phyloP scores from a whole-genome alignment of 2,113 vertebrate species.

The Recurvirostra avosetta region DNA sequence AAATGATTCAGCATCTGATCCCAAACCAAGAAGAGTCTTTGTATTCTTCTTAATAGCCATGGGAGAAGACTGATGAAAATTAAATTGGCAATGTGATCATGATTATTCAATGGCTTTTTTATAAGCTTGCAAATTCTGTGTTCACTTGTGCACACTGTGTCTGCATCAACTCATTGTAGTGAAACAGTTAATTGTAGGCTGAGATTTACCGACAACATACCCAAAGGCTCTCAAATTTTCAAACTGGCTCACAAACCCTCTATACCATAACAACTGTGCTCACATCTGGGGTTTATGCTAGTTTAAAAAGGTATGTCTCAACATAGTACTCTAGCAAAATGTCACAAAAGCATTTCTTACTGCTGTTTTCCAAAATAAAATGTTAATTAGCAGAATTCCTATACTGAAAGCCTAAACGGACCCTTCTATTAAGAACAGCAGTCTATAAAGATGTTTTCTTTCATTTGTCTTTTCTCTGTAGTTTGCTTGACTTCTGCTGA shows the following conservation, averaged over 20 bases:
- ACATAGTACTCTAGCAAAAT: neutral
- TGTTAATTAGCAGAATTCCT: neutral
- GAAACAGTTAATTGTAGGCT: neutral
- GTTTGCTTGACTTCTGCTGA: neutral
- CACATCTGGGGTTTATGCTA: neutral
- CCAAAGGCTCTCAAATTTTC: neutral
- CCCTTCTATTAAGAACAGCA: neutral
- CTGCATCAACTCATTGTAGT: neutral
- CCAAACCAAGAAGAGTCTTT: neutral
- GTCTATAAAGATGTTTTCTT: neutral
- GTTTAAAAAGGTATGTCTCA: neutral
- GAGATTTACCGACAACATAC: neutral
- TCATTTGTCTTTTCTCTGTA: neutral
- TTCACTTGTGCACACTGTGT: neutral
- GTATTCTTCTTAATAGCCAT: neutral
- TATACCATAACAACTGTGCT: neutral
- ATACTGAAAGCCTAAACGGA: neutral
- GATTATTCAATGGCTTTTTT: neutral
- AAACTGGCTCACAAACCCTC: neutral
- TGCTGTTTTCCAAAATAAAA: neutral
- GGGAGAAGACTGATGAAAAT: neutral
- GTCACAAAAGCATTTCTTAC: neutral
- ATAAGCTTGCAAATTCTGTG: neutral
- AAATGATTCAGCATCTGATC: neutral
- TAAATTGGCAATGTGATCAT: neutral